Base-by-base conservation (phyloP, 1,140 invertebrate genomes). In the Hyles euphorbiae region DNA sequence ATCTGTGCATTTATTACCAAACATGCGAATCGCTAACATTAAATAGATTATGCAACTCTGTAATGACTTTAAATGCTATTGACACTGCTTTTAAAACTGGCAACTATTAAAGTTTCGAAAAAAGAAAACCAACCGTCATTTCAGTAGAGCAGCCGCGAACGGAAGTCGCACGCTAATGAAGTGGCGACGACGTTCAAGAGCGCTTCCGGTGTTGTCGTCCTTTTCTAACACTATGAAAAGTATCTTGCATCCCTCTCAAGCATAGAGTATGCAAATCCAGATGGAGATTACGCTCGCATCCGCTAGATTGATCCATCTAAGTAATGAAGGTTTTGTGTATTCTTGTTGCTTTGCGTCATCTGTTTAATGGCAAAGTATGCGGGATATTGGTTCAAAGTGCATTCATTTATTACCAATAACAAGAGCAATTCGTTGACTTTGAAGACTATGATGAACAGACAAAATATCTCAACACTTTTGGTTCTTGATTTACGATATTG, bases 281-380 rank as follows among this genome's bases (percentile, higher is more conserved):
- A 49, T 10, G 9, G 32, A 52, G 50, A 52, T 52, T 52, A 34
- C 33, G 50, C 9, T 34, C 34, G 36, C 36, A 52, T 49, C 43
- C 49, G 57, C 66, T 60, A 68, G 59, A 67, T 71, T 72, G 72
- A 76, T 79, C 77, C 75, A 70, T 67, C 67, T 70, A 67, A 65
- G 66, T 73, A 79, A 79, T 74, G 72, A 74, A 77, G 63, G 67
- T 56, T 70, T 69, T 68, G 70, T 61, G 65, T 64, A 68, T 67
- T 60, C 71, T 73, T 56, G 61, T 56, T 65, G 57, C 58, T 63
- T 71, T 65, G 65, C 63, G 63, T 9, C 34, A 43, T 50, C 40
- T 12, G 12, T 43, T 44, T 44, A 3, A 3, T 12, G 32, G 32
- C 32, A 49, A 49, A 8, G 12, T 32, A 47, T 47, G 4, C 5